Conservation (phyloP, 2,888 invertebrate genomes). For the Thymelicus lineola region DNA sequence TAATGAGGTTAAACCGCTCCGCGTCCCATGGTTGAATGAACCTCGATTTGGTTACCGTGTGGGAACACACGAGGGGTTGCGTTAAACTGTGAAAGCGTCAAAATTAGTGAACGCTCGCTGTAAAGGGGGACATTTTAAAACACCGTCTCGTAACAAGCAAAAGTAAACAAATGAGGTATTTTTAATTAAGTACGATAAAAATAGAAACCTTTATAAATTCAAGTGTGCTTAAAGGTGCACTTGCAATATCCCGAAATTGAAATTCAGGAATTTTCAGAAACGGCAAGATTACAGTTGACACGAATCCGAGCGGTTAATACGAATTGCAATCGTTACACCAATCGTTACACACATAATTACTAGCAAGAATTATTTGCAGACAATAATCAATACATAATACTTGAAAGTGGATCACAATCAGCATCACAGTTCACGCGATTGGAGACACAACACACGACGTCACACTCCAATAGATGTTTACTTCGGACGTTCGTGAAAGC, state of each 20-base stretch:
- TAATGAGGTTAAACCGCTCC: constrained; percentile 22
- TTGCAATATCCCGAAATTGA: too few species aligned
- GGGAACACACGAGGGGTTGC: constrained; percentile 14
- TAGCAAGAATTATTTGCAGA: not conserved
- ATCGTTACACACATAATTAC: too few species aligned
- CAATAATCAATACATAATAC: constrained; percentile 2
- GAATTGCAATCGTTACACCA: too few species aligned
- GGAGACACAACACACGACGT: constrained; percentile 9
- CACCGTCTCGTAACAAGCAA: not conserved
- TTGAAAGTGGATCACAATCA: constrained; percentile 1
- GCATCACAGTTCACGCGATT: constrained; percentile 6
- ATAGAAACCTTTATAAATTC: not conserved
- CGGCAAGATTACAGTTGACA: too few species aligned
- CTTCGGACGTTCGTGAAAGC: constrained; percentile 13
- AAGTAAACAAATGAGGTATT: constrained; percentile 2
- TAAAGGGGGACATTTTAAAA: constrained; percentile 4
- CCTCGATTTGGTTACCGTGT: constrained; percentile 24
- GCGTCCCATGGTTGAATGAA: constrained; percentile 20
- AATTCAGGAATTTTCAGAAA: too few species aligned
- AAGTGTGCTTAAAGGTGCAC: too few species aligned
- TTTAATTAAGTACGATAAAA: not conserved
- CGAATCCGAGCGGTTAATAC: too few species aligned
- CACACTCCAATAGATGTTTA: constrained; percentile 18
- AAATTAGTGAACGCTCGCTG: constrained; percentile 6
- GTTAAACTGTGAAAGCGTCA: constrained; percentile 20